Base-by-base conservation (phyloP, 2,888 invertebrate genomes). In the Dyspetes luteomarginatus region DNA sequence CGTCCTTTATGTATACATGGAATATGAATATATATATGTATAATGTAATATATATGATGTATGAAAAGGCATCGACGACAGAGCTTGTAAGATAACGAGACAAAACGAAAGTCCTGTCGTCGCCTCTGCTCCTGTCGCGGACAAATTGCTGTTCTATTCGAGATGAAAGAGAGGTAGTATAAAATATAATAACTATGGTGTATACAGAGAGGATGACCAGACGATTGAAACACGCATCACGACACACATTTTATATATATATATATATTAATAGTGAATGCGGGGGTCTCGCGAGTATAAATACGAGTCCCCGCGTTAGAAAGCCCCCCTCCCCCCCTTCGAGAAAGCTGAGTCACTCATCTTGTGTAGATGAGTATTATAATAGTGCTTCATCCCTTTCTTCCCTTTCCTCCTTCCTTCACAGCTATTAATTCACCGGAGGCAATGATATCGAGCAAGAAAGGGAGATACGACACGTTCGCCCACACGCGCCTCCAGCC, bases 401-500 rank as follows among this genome's bases (percentile, higher is more conserved):
- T n/a, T n/a, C n/a, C 19, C 64, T 36, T 24, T 19, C 17, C 43
- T 19, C 24, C 64, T 36, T 64, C 28, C 24, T 65, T 58, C 65
- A 30, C 74, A 30, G 62, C 62, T 64, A 64, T 79, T 69, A 68
- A 79, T 74, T 74, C 68, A 69, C 30, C 72, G 41, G 48, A 9
- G 45, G 55, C 68, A 75, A 67, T 67, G 80, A 75, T 80, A 80
- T 71, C 65, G 68, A 60, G 52, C 41, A 60, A 65, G 71, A 60
- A 60, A 48, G 60, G 43, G 30, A 58, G 12, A 60, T 65, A 72
- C 75, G 79, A 80, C 75, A 71, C 67, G 71, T 75, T 71, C 75
- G 45, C 80, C 80, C 56, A 75, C 78, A 36, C 74, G 71, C 55
- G 65, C 22, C 75, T 55, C 55, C 72, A 60, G 67, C 55, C 60